phyloP scores from a whole-genome alignment of 2,113 vertebrate species.

The Rhineura floridana region DNA sequence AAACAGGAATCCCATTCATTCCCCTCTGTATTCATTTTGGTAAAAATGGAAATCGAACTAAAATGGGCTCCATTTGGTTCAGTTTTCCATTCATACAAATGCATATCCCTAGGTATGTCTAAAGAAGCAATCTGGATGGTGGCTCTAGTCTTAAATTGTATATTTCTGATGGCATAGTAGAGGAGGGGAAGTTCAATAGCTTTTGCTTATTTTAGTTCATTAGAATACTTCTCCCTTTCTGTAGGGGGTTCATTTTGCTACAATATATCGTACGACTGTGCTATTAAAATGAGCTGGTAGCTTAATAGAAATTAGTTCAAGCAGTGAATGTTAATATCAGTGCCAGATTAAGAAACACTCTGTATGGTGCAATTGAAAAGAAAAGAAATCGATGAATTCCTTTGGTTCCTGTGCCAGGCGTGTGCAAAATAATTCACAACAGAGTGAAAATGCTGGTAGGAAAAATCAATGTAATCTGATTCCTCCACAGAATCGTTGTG shows the following conservation, averaged over 20 bases:
- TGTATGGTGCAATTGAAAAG: neutral
- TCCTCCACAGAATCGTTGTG: no score
- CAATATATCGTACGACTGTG: neutral
- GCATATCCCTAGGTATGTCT: neutral
- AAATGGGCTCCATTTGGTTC: neutral
- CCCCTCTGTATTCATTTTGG: neutral
- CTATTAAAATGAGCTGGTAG: neutral
- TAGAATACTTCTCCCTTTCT: neutral
- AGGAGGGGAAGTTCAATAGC: neutral
- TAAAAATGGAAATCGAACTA: neutral
- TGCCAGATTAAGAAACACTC: neutral
- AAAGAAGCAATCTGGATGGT: no score
- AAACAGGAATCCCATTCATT: neutral
- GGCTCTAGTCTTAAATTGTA: neutral
- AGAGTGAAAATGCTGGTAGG: neutral
- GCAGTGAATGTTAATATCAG: neutral
- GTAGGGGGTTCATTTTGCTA: neutral
- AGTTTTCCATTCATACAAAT: neutral
- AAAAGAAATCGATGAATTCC: neutral
- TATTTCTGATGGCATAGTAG: neutral
- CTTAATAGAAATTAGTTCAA: neutral
- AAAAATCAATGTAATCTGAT: constrained; percentile 2
- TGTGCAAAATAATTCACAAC: constrained; percentile 1
- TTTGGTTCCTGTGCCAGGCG: neutral
- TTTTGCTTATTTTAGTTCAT: neutral